Evolutionary conservation across 2,888 invertebrate genomes (phyloP).

Genomic region (Tillus elongatus): DNA sequence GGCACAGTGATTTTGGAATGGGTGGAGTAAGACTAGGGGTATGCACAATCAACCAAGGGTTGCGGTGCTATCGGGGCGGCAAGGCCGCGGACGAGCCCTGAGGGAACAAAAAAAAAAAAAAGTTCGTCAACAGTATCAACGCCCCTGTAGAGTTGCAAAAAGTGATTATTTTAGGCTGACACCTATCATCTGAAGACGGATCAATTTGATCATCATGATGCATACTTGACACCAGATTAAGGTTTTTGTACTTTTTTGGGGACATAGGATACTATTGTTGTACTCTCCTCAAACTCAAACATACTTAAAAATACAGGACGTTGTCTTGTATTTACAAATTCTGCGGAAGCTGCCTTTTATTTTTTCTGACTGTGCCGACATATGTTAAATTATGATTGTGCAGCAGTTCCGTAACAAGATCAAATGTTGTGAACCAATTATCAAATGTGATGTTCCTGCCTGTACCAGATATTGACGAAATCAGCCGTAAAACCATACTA

Average conservation of each 20-base stretch:
- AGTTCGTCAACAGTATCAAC: conserved; percentile 24
- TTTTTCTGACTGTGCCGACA: conserved; percentile 14
- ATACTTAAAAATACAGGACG: conserved; percentile 4
- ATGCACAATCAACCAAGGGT: too few species aligned
- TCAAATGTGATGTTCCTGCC: conserved; percentile 25
- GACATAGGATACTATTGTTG: conserved; percentile 13
- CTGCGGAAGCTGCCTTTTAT: conserved; percentile 14
- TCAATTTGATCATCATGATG: conserved; percentile 16
- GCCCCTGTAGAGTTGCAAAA: conserved; percentile 20
- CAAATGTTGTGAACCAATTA: conserved; percentile 22
- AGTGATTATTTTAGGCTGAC: conserved; percentile 18
- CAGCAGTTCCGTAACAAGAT: conserved; percentile 9
- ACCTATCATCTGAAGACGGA: conserved; percentile 10
- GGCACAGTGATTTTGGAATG: too few species aligned
- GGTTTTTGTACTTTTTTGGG: conserved; percentile 12
- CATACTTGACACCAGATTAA: conserved; percentile 12
- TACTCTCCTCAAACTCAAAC: conserved; percentile 13
- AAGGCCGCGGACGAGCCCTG: too few species aligned
- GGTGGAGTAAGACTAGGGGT: too few species aligned
- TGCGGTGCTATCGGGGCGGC: too few species aligned
- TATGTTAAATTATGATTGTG: conserved; percentile 13
- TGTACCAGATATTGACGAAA: conserved; percentile 15
- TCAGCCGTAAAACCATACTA: conserved; percentile 16
- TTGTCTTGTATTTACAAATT: conserved; percentile 5
- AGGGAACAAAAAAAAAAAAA: too few species aligned